Conservation (phyloP, 1,140 invertebrate genomes). For the Drosophila ambigua region DNA sequence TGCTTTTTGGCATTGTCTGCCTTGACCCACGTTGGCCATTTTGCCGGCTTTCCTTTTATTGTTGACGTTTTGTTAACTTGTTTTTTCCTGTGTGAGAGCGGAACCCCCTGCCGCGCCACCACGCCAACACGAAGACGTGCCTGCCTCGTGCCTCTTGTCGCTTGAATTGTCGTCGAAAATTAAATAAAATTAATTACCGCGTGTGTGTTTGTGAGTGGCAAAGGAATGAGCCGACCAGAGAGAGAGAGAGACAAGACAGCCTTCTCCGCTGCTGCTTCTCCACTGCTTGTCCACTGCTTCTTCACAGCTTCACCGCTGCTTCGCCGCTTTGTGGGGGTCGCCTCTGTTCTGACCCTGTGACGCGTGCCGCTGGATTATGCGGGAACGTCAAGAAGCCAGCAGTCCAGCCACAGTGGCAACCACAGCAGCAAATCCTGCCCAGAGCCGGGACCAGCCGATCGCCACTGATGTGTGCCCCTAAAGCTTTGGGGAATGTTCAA, state of each 20-base stretch:
- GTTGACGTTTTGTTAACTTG: constrained; percentile 80
- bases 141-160: constrained; percentile 46
- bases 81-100: constrained; percentile 66
- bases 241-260: constrained; percentile 15
- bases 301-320: no score
- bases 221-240: constrained; percentile 5
- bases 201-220: constrained; percentile 57
- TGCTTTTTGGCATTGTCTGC: constrained; percentile 49
- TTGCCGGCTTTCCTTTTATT: constrained; percentile 55
- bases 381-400: constrained; percentile 32
- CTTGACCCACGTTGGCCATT: constrained; percentile 54
- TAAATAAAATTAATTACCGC: constrained; percentile 82
- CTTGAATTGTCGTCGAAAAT: constrained; percentile 80
- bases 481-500: background rate
- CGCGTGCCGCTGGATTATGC: constrained; percentile 45
- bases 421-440: constrained; percentile 2
- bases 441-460: no score
- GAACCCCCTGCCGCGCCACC: no score
- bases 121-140: no score
- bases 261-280: no score
- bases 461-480: no score
- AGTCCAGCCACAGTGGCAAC: constrained; percentile 34
- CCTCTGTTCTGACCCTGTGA: constrained; percentile 2
- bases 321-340: background rate
- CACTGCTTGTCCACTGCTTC: no score